phyloP scores from a whole-genome alignment of 1,140 invertebrate species.

The Eupristina koningsbergeri region DNA sequence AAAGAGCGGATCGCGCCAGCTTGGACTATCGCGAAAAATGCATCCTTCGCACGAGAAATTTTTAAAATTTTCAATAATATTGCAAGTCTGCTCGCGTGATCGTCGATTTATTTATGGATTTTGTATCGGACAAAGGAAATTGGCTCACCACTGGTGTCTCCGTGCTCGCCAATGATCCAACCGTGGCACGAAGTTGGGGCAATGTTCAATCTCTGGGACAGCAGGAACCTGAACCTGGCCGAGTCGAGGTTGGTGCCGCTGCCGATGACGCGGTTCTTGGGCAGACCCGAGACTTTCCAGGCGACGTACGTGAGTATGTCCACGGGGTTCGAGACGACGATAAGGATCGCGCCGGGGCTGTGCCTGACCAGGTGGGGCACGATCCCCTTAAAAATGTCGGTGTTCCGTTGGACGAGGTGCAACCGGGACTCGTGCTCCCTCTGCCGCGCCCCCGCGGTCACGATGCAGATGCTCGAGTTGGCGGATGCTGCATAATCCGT shows the following conservation, averaged over 20 bases:
- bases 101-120: too few species aligned
- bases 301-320: slow-evolving; percentile 94
- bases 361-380: slow-evolving; percentile 87
- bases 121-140: slow-evolving; percentile 1
- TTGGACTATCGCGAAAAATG: too few species aligned
- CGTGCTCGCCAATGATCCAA: slow-evolving; percentile 92
- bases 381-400: slow-evolving; percentile 89
- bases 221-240: slow-evolving; percentile 89
- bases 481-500: slow-evolving; percentile 86
- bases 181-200: slow-evolving; percentile 89
- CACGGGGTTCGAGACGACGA: slow-evolving; percentile 93
- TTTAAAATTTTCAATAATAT: too few species aligned
- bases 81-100: too few species aligned
- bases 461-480: slow-evolving; percentile 87
- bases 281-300: slow-evolving; percentile 92
- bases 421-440: slow-evolving; percentile 88
- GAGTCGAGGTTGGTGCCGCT: slow-evolving; percentile 94
- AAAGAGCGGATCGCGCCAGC: too few species aligned
- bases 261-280: slow-evolving; percentile 88
- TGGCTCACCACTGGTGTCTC: slow-evolving; percentile 81
- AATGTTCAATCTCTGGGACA: slow-evolving; percentile 86
- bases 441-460: slow-evolving; percentile 91
- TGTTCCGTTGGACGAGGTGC: slow-evolving; percentile 89
- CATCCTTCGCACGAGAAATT: too few species aligned
- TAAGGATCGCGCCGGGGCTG: slow-evolving; percentile 88